phyloP scores from a whole-genome alignment of 2,113 vertebrate species.

The Phocoena phocoena region DNA sequence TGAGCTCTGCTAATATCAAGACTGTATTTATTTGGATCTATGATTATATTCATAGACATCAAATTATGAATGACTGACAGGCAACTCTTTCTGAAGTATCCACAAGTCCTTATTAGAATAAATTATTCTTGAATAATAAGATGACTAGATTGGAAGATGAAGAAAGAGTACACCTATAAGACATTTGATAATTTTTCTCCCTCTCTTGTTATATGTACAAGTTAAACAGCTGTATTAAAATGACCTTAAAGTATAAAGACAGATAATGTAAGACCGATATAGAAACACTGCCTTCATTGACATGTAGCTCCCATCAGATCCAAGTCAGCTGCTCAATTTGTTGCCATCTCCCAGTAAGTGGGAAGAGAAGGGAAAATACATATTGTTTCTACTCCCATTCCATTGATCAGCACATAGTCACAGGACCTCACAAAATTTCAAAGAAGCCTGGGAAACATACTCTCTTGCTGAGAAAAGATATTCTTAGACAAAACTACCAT shows the following conservation, averaged over 20 bases:
- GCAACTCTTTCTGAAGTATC: neutral
- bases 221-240: neutral
- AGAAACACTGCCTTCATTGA: neutral
- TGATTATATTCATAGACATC: neutral
- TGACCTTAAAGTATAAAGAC: neutral
- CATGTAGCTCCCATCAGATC: neutral
- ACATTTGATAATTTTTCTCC: neutral
- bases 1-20: neutral
- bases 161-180: neutral
- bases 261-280: neutral
- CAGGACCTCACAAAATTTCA: neutral
- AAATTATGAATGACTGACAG: neutral
- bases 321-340: neutral
- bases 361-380: neutral
- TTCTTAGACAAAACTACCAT: neutral
- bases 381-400: neutral
- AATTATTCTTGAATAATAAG: neutral
- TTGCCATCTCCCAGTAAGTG: neutral
- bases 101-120: neutral
- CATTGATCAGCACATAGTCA: neutral
- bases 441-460: neutral
- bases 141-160: neutral
- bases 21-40: neutral
- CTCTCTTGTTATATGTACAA: neutral
- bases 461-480: neutral